These are phyloP conservation scores for Parnassius mnemosyne DNA, from an alignment of 2,888 invertebrate species.

Conservation along the genomic window DNA sequence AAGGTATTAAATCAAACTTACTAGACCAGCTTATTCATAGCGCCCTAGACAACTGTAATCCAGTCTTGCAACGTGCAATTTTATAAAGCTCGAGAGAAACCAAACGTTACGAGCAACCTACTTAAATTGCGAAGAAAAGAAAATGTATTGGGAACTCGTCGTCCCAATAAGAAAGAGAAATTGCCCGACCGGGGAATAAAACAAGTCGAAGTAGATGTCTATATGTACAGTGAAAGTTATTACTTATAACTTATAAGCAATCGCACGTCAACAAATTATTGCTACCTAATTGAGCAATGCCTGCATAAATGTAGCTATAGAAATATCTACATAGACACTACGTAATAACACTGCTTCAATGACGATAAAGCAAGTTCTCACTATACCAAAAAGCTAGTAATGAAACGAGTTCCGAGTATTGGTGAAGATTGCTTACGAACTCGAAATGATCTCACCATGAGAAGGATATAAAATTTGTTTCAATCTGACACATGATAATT, in stretches of 20 bases:
- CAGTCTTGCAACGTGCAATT: slow-evolving; percentile 51
- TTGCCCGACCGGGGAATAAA: slow-evolving; percentile 52
- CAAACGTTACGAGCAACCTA: slow-evolving; percentile 66
- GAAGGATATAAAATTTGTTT: too few species aligned
- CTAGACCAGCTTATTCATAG: slow-evolving; percentile 39
- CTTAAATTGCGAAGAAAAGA: slow-evolving; percentile 70
- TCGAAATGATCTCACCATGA: too few species aligned
- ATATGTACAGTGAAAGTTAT: slow-evolving; percentile 72
- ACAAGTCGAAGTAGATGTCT: slow-evolving; percentile 62
- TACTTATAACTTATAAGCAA: slow-evolving; percentile 37
- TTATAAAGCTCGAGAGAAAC: slow-evolving; percentile 65
- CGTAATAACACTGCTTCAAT: slow-evolving; percentile 11
- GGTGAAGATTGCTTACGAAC: slow-evolving; percentile 1
- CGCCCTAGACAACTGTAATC: slow-evolving; percentile 50
- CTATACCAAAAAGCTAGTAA: neutral
- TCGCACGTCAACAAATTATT: slow-evolving; percentile 1
- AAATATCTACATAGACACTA: slow-evolving; percentile 6
- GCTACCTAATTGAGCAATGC: slow-evolving; percentile 14
- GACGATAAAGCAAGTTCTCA: slow-evolving; percentile 11
- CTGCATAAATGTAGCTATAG: slow-evolving; percentile 6
- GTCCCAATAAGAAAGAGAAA: slow-evolving; percentile 63
- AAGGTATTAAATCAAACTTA: slow-evolving; percentile 44
- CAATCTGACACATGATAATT: too few species aligned
- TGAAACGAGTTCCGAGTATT: slow-evolving; percentile 1
- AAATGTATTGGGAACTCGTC: slow-evolving; percentile 60